phyloP scores from a whole-genome alignment of 2,113 vertebrate species.

The Lepus americanus region DNA sequence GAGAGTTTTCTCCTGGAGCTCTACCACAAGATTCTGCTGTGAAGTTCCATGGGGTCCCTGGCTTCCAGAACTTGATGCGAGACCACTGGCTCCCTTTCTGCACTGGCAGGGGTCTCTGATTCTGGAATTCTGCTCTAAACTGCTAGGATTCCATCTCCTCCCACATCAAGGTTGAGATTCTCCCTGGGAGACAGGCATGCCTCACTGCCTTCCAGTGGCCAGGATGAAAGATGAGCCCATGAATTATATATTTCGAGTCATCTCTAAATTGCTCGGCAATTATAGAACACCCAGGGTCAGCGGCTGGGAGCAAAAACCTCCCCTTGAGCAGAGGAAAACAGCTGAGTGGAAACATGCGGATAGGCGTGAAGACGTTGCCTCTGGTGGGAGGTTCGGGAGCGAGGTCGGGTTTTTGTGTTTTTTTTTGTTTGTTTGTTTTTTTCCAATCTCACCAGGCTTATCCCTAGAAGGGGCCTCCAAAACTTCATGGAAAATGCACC shows the following conservation, averaged over 20 bases:
- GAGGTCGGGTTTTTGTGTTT: background rate
- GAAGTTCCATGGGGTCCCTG: background rate
- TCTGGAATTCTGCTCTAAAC: background rate
- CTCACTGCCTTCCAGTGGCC: background rate
- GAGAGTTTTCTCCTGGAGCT: background rate
- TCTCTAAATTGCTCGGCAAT: conserved; percentile 83
- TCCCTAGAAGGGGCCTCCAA: no score
- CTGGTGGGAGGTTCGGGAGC: background rate
- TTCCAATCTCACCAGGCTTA: no score
- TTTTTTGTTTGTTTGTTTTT: background rate
- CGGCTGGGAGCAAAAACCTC: background rate
- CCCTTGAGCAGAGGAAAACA: background rate
- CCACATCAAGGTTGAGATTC: accelerated
- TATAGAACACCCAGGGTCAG: conserved; percentile 80
- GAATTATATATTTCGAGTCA: conserved; percentile 84
- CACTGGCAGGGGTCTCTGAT: background rate
- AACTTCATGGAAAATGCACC: no score
- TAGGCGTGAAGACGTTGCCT: background rate
- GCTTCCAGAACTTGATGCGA: background rate
- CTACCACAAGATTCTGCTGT: accelerated
- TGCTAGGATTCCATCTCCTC: background rate
- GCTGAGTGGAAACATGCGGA: background rate
- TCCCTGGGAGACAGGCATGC: background rate
- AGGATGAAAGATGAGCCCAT: conserved; percentile 23
- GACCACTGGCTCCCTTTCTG: accelerated